Conservation (phyloP, 2,888 invertebrate species). For the Hemicrepidius hirtus region DNA sequence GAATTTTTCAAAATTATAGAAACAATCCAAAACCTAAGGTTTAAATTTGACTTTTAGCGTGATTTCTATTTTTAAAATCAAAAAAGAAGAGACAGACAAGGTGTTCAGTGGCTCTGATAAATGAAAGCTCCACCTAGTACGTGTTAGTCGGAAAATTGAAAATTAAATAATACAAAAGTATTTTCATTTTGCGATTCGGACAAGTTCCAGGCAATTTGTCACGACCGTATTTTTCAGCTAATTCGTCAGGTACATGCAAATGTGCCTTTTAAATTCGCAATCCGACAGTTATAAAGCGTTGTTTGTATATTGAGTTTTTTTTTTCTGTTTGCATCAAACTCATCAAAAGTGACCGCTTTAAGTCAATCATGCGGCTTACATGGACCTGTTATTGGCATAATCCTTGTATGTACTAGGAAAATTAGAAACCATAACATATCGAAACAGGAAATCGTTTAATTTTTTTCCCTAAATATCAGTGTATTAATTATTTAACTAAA, state of each 20-base stretch:
- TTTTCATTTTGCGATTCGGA: slow-evolving; percentile 22
- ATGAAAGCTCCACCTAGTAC: slow-evolving; percentile 19
- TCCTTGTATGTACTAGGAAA: no score
- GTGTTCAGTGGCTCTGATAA: slow-evolving; percentile 5
- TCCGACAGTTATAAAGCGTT: slow-evolving; percentile 15
- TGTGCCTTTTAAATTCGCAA: slow-evolving; percentile 21
- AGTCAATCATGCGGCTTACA: no score
- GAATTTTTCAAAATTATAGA: no score
- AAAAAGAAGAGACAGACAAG: background rate
- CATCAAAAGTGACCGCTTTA: background rate
- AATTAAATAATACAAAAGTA: slow-evolving; percentile 26
- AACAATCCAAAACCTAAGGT: no score
- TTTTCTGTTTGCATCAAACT: background rate
- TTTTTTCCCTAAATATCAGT: no score
- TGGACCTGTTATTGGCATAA: no score
- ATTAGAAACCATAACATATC: no score
- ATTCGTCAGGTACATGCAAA: slow-evolving; percentile 29
- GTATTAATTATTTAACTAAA: no score
- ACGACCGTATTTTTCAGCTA: slow-evolving; percentile 16
- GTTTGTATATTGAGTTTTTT: background rate
- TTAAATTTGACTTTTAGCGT: no score
- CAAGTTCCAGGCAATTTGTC: slow-evolving; percentile 21
- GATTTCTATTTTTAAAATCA: background rate
- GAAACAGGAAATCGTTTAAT: no score
- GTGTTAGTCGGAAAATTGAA: slow-evolving; percentile 20